Evolutionary conservation across 2,888 invertebrate species (phyloP).

Genomic region (Amphipyra tragopoginis): DNA sequence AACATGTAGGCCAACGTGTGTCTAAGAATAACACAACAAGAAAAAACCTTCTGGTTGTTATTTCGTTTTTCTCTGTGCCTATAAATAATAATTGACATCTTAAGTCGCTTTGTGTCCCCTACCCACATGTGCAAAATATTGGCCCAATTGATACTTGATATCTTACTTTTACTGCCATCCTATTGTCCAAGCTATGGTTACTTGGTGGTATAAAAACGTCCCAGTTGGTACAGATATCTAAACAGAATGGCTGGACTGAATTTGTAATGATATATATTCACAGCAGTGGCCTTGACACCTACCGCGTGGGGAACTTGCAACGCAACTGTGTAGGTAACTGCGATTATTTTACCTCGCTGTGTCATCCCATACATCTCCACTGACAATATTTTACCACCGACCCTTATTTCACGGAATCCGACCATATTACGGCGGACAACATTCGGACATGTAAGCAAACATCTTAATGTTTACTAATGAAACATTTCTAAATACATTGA

Average conservation of each 20-base stretch:
- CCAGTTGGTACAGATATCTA: constrained; percentile 58
- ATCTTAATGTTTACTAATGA: constrained; percentile 90
- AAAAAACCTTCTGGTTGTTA: not conserved
- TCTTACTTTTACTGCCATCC: constrained; percentile 68
- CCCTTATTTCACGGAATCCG: constrained; percentile 85
- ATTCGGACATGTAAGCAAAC: constrained; percentile 89
- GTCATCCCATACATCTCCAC: constrained; percentile 74
- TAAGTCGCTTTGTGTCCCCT: constrained; percentile 4
- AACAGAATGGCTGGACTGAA: constrained; percentile 65
- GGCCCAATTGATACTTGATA: constrained; percentile 63
- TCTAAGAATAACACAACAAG: not conserved
- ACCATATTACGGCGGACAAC: constrained; percentile 80
- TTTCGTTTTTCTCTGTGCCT: not conserved
- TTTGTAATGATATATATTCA: constrained; percentile 75
- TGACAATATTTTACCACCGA: constrained; percentile 79
- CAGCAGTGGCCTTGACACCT: constrained; percentile 78
- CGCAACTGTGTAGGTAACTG: constrained; percentile 59
- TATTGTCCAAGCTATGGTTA: constrained; percentile 59
- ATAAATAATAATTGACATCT: constrained; percentile 3
- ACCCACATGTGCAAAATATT: constrained; percentile 17
- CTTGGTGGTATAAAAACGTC: constrained; percentile 59
- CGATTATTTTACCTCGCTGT: constrained; percentile 72
- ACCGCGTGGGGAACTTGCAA: constrained; percentile 70
- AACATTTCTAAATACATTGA: constrained; percentile 88
- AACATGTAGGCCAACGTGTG: not conserved